phyloP scores from a whole-genome alignment of 92 coral and sea anemone species.

The Parazoanthus darwini region DNA sequence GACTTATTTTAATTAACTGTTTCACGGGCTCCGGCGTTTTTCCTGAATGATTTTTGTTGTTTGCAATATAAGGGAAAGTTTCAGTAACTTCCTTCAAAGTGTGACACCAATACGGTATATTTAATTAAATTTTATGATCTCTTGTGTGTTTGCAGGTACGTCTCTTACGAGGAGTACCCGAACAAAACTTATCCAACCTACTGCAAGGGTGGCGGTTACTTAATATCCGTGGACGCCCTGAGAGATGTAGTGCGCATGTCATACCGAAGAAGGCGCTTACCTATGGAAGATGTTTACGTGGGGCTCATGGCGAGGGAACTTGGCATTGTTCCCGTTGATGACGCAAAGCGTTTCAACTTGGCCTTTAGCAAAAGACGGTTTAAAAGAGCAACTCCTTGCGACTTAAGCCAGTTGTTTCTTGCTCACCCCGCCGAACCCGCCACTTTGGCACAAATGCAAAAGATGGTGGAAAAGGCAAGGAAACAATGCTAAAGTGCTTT shows the following conservation, averaged over 20 bases:
- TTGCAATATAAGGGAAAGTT: too few relatives aligned
- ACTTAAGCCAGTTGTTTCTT: not conserved
- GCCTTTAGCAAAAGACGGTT: slow-evolving; percentile 6
- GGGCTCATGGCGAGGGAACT: slow-evolving; percentile 10
- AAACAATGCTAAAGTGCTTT: not conserved
- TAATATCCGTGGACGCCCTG: not conserved
- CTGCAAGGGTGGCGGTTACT: slow-evolving; percentile 2
- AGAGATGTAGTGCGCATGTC: not conserved
- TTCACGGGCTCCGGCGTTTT: too few relatives aligned
- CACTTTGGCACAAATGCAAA: not conserved
- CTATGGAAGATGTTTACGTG: slow-evolving; percentile 14
- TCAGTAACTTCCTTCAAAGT: not conserved
- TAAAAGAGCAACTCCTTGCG: not conserved
- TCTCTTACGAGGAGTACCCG: slow-evolving; percentile 9
- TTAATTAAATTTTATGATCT: too few relatives aligned
- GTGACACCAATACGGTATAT: not conserved
- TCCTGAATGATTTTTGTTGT: too few relatives aligned
- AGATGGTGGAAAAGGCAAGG: slow-evolving; percentile 13
- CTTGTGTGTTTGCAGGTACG: not conserved
- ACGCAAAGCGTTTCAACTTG: slow-evolving; percentile 5
- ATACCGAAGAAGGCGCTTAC: not conserved
- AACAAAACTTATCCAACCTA: not conserved
- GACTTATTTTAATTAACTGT: too few relatives aligned
- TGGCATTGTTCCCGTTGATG: not conserved
- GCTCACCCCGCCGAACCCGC: slow-evolving; percentile 4